Percentiles rank a stretch among this genome's conserved stretches.
Evolutionary conservation across 2,888 invertebrate genomes (phyloP).

Genomic region (Chelonus formosanus): DNA sequence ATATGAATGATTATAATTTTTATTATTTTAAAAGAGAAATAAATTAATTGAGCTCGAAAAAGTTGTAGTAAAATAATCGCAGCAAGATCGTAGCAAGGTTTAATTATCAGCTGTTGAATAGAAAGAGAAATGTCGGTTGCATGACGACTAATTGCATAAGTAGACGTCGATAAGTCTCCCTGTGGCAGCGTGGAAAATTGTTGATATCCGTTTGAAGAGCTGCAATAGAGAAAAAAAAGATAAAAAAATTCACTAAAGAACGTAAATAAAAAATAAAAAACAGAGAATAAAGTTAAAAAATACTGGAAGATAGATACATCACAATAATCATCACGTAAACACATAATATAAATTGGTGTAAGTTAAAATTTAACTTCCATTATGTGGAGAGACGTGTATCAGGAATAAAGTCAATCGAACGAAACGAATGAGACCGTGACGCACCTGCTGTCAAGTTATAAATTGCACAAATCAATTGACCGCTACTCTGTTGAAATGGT

Average conservation of each 20-base stretch:
- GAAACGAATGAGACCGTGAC: background rate
- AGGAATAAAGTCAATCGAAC: too few species aligned
- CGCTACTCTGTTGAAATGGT: background rate
- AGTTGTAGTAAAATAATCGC: too few species aligned
- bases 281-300: constrained; percentile 5
- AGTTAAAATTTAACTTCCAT: background rate
- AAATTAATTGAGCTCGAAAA: too few species aligned
- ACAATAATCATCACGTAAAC: constrained; percentile 8
- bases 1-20: too few species aligned
- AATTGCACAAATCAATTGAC: constrained; percentile 17
- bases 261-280: background rate
- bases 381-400: too few species aligned
- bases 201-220: constrained; percentile 17
- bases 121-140: constrained; percentile 32
- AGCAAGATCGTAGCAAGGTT: background rate
- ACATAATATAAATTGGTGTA: background rate
- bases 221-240: background rate
- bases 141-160: constrained; percentile 32
- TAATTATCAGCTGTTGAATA: constrained; percentile 11
- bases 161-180: constrained; percentile 24
- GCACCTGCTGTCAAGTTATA: constrained; percentile 25
- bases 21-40: too few species aligned
- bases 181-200: constrained; percentile 32
- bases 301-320: constrained; percentile 32
- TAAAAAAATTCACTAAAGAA: constrained; percentile 7